Percentiles rank a stretch among this genome's conserved stretches.
Conservation (phyloP, 2,888 invertebrate genomes). For the Eupithecia subumbrata region DNA sequence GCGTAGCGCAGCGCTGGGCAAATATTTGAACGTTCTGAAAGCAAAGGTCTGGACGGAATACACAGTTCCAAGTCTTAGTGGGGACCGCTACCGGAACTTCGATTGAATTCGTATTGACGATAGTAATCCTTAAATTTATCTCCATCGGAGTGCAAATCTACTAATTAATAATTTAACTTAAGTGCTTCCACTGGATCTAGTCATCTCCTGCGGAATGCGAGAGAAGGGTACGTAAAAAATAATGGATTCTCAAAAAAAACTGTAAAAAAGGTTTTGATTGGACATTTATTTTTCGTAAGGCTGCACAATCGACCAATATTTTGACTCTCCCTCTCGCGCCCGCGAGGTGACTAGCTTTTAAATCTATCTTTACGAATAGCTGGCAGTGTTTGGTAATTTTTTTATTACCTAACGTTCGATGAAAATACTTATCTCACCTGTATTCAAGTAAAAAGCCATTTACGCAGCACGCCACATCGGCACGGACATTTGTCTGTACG, state of each 20-base stretch:
- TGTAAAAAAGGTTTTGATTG: too few relatives aligned
- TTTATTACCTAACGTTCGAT: neutral
- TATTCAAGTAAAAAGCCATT: neutral
- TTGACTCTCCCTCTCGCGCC: neutral
- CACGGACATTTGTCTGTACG: slow-evolving; percentile 5
- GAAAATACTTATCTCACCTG: neutral
- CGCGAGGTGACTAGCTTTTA: neutral
- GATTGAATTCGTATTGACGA: slow-evolving; percentile 9
- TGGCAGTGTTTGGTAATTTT: neutral
- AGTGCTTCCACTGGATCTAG: neutral
- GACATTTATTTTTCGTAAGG: too few relatives aligned
- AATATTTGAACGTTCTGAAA: slow-evolving; percentile 31
- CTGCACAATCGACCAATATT: neutral
- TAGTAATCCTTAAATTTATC: neutral
- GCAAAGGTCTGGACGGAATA: slow-evolving; percentile 21
- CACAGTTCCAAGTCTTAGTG: slow-evolving; percentile 8
- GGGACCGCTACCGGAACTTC: slow-evolving; percentile 2
- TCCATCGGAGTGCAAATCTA: neutral
- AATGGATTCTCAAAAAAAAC: too few relatives aligned
- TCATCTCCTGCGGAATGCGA: neutral
- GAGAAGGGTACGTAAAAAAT: neutral
- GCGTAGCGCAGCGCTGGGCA: slow-evolving; percentile 15
- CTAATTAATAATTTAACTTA: neutral
- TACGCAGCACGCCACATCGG: slow-evolving; percentile 6
- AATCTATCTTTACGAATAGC: neutral